Evolutionary conservation across 2,113 vertebrate species (phyloP).

Genomic region (Podarcis muralis): DNA sequence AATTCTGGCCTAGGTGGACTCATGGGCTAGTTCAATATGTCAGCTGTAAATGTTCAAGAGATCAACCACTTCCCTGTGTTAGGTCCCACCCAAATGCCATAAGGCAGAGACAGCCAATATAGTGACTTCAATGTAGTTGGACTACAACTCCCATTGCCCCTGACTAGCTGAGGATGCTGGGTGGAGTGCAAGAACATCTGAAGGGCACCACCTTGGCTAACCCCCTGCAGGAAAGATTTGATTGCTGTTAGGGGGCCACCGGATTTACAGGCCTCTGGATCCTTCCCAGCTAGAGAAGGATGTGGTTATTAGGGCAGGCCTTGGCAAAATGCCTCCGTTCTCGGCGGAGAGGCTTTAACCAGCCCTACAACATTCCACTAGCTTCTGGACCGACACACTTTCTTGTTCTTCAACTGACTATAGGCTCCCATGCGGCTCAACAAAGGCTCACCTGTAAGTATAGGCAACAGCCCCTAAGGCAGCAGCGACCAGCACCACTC

Average conservation of each 20-base stretch:
- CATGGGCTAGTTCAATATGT: background rate
- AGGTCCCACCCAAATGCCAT: background rate
- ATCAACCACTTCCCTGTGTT: background rate
- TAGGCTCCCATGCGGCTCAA: background rate
- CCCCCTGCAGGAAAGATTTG: background rate
- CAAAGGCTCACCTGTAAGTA: constrained; percentile 81
- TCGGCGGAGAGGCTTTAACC: background rate
- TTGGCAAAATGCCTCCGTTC: background rate
- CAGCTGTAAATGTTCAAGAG: background rate
- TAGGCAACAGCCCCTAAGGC: constrained; percentile 78
- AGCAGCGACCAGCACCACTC: constrained; percentile 75
- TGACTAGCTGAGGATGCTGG: too few relatives aligned
- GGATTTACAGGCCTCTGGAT: background rate
- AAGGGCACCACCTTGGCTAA: too few relatives aligned
- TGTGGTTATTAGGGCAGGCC: background rate
- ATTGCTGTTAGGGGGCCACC: background rate
- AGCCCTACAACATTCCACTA: too few relatives aligned
- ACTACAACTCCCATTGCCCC: too few relatives aligned
- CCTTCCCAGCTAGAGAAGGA: background rate
- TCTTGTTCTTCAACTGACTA: background rate
- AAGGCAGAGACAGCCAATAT: too few relatives aligned
- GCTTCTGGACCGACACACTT: background rate
- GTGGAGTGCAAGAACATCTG: too few relatives aligned
- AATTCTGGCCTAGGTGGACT: background rate
- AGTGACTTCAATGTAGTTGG: too few relatives aligned